Conservation (phyloP, 2,113 vertebrate genomes). For the Vulpes vulpes region DNA sequence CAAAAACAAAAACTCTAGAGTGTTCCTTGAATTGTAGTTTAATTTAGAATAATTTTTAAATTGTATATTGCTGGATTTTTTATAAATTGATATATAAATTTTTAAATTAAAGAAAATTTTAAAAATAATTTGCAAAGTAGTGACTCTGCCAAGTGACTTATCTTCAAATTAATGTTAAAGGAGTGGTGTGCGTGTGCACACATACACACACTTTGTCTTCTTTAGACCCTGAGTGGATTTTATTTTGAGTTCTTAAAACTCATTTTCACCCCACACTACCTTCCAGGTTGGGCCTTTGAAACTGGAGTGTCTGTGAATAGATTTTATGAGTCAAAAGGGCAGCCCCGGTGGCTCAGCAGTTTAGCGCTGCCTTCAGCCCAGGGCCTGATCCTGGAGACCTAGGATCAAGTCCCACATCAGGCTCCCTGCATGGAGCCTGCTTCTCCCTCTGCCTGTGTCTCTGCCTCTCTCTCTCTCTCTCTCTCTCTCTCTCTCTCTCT, state of each 20-base stretch:
- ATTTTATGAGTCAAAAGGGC: neutral
- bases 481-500: no score
- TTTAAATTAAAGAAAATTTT: constrained; percentile 7
- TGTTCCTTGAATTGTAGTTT: neutral
- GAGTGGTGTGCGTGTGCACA: neutral
- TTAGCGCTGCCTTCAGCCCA: no score
- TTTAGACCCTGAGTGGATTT: constrained; percentile 21
- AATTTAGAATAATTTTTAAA: constrained; percentile 53
- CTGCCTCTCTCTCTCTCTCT: no score
- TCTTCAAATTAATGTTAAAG: constrained; percentile 25
- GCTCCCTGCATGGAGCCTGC: no score
- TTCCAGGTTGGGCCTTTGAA: constrained; percentile 33
- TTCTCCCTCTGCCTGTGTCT: no score
- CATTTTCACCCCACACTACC: neutral
- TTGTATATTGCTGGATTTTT: constrained; percentile 15
- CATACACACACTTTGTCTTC: neutral
- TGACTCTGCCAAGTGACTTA: constrained; percentile 28
- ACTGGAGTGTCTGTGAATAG: neutral
- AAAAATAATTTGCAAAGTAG: neutral
- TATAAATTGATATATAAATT: neutral
- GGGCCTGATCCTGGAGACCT: no score
- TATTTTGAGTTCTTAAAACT: constrained; percentile 37
- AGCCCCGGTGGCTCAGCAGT: no score
- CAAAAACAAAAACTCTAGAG: neutral
- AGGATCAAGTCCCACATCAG: no score